These are phyloP conservation scores for Pyrgilauda ruficollis DNA, from an alignment of 2,113 vertebrate species.

Conservation along the genomic window DNA sequence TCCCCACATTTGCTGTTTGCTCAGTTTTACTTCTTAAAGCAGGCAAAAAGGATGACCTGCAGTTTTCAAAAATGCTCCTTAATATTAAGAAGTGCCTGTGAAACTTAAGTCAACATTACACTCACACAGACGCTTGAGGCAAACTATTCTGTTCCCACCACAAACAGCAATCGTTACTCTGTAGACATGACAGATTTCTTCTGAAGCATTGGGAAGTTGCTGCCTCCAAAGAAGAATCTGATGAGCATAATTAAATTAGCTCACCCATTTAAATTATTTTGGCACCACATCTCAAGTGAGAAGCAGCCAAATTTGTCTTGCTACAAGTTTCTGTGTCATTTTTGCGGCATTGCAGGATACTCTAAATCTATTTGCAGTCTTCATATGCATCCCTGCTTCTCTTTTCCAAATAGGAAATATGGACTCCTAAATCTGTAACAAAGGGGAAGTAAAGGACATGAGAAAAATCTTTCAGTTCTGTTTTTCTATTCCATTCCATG, in stretches of 20 bases:
- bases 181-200: conserved; percentile 40
- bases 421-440: background rate
- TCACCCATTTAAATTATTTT: conserved; percentile 39
- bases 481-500: background rate
- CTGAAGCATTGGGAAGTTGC: conserved; percentile 6
- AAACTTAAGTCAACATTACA: conserved; percentile 13
- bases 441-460: background rate
- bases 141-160: conserved; percentile 26
- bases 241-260: conserved; percentile 46
- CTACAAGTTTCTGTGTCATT: background rate
- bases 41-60: background rate
- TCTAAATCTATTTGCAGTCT: background rate
- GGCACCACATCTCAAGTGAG: conserved; percentile 8
- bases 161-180: conserved; percentile 10
- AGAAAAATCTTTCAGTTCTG: background rate
- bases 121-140: background rate
- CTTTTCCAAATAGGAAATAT: background rate
- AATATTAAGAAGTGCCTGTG: background rate
- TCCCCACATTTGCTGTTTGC: background rate
- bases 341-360: background rate
- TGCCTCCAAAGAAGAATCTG: conserved; percentile 35
- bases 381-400: background rate
- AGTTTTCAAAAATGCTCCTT: conserved; percentile 22
- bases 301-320: background rate
- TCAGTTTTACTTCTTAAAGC: background rate